Conservation (phyloP, 2,797 vertebrate genomes). For the Lindbergichthys nudifrons region DNA sequence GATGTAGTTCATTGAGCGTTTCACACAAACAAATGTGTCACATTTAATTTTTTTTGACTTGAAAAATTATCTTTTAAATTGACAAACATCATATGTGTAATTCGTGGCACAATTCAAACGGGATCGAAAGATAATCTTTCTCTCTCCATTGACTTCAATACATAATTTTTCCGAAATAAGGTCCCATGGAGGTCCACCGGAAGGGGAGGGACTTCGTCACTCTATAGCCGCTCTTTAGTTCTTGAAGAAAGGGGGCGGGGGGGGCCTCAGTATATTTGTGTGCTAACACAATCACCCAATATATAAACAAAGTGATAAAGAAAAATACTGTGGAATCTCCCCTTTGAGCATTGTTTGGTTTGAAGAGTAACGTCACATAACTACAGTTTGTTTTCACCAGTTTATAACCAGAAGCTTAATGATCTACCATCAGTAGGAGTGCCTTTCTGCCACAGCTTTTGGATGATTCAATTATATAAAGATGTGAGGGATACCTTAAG, state of each 20-base stretch:
- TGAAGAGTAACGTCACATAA: slow-evolving; percentile 17
- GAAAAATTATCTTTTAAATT: no score
- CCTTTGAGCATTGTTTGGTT: slow-evolving; percentile 1
- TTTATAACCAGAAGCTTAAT: slow-evolving; percentile 1
- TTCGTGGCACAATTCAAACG: no score
- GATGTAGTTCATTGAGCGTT: no score
- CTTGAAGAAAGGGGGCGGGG: not conserved
- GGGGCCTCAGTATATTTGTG: slow-evolving; percentile 42
- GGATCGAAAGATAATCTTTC: no score
- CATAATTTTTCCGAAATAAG: no score
- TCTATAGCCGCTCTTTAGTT: slow-evolving; percentile 36
- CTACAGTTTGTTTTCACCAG: slow-evolving; percentile 15
- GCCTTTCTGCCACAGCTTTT: slow-evolving; percentile 28
- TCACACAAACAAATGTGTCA: no score
- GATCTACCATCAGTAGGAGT: not conserved
- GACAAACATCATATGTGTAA: no score
- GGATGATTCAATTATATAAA: slow-evolving; percentile 27
- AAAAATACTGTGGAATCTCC: slow-evolving; percentile 8
- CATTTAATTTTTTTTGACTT: no score
- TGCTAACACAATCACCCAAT: slow-evolving; percentile 9
- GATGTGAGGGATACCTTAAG: slow-evolving; percentile 22
- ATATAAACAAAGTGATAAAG: slow-evolving; percentile 15
- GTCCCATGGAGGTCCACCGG: no score
- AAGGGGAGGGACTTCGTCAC: no score
- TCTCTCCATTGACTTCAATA: no score